Percentiles rank a stretch among this genome's conserved stretches.
Conservation (phyloP, 2,797 vertebrate species). For the Neosilurus mollespiculum region DNA sequence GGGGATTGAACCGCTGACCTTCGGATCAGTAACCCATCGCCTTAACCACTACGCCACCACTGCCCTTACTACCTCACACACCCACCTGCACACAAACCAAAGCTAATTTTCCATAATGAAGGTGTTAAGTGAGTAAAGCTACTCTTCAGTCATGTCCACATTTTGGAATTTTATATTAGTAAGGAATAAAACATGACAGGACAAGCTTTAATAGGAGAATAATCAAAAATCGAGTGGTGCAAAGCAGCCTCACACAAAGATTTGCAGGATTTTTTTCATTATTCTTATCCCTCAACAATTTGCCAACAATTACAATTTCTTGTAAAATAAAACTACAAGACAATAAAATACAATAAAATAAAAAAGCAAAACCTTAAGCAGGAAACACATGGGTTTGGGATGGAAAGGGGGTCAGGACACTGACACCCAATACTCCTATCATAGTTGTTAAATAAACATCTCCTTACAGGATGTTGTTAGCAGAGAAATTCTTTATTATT, state of each 20-base stretch:
- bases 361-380: neutral
- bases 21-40: no score
- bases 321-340: no score
- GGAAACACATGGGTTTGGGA: neutral
- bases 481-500: neutral
- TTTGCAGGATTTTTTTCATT: neutral
- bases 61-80: neutral
- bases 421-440: neutral
- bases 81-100: conserved; percentile 16
- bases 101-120: neutral
- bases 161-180: neutral
- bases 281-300: neutral
- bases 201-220: neutral
- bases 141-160: conserved; percentile 31
- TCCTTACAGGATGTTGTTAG: neutral
- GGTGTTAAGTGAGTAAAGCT: conserved; percentile 15
- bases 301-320: neutral
- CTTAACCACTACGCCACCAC: no score
- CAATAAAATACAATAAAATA: no score
- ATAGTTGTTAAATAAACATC: neutral
- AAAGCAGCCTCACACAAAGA: neutral
- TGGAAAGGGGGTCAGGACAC: no score
- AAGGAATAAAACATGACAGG: neutral
- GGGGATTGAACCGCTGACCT: no score
- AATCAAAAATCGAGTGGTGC: neutral